Conservation (phyloP, 2,113 vertebrate species). For the Heterotilapia buettikoferi region DNA sequence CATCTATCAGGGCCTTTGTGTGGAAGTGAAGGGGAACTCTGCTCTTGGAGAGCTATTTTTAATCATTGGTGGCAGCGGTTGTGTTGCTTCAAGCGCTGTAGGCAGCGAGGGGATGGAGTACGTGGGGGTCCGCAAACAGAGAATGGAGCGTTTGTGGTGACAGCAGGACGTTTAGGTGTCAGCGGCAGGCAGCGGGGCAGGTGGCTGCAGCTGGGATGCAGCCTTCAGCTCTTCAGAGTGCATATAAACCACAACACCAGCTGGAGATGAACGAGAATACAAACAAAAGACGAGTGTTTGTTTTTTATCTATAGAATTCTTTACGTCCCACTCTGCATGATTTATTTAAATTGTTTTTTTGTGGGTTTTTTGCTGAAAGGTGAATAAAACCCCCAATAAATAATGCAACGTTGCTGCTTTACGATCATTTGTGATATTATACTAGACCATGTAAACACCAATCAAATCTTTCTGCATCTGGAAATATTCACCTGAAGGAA, state of each 20-base stretch:
- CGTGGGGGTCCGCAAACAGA: neutral
- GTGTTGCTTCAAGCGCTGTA: neutral
- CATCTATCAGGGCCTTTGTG: conserved; percentile 17
- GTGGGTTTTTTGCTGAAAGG: neutral
- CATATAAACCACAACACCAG: neutral
- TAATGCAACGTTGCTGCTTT: neutral
- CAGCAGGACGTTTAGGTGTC: conserved; percentile 11
- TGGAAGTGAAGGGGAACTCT: conserved; percentile 28
- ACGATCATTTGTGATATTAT: neutral
- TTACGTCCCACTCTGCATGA: neutral
- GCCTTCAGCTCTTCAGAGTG: neutral
- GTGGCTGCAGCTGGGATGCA: conserved; percentile 24
- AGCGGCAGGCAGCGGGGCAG: neutral
- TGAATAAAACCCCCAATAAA: neutral
- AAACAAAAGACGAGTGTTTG: neutral
- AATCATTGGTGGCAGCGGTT: neutral
- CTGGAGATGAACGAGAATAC: neutral
- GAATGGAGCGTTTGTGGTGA: conserved; percentile 8
- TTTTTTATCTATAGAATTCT: neutral
- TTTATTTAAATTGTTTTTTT: neutral
- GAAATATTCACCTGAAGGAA: neutral
- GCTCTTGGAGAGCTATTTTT: conserved; percentile 53
- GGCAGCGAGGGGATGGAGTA: neutral
- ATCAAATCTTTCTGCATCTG: neutral
- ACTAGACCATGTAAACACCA: neutral